phyloP scores from a whole-genome alignment of 2,888 invertebrate genomes.

The Erpobdella octoculata region DNA sequence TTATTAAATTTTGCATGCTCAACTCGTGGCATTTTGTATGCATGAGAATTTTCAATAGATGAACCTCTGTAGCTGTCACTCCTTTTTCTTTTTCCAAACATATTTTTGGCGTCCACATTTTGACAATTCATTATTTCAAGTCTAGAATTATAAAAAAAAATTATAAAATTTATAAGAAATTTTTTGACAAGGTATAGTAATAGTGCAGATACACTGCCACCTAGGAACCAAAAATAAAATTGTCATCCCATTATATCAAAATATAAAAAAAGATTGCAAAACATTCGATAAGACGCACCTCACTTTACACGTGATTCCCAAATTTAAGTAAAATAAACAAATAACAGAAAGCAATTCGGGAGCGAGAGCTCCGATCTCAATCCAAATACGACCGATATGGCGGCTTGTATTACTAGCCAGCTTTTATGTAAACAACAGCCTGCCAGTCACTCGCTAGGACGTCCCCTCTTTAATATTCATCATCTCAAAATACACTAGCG shows the following conservation, averaged over 20 bases:
- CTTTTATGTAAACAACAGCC: constrained; percentile 8
- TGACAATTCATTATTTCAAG: no score
- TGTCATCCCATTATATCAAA: background rate
- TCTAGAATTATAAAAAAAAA: no score
- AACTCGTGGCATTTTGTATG: background rate
- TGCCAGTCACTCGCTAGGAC: background rate
- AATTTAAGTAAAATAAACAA: background rate
- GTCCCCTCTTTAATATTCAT: no score
- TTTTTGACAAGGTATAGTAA: no score
- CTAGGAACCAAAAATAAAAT: background rate
- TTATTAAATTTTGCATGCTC: background rate
- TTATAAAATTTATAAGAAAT: no score
- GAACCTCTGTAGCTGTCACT: constrained; percentile 11
- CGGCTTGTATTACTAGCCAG: background rate
- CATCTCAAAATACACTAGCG: no score
- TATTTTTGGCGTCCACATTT: background rate
- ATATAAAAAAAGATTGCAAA: no score
- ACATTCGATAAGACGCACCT: background rate
- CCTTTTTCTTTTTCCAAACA: constrained; percentile 4
- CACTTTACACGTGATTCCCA: background rate
- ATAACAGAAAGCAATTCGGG: background rate
- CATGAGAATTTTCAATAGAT: constrained; percentile 4
- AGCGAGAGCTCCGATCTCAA: background rate
- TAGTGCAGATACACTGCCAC: constrained; percentile 10
- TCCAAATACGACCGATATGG: background rate